A percentile compares a stretch with the other conserved stretches of the same genome.
These are phyloP conservation scores for Hippolais icterina DNA, from an alignment of 2,113 vertebrate species.

Conservation along the genomic window DNA sequence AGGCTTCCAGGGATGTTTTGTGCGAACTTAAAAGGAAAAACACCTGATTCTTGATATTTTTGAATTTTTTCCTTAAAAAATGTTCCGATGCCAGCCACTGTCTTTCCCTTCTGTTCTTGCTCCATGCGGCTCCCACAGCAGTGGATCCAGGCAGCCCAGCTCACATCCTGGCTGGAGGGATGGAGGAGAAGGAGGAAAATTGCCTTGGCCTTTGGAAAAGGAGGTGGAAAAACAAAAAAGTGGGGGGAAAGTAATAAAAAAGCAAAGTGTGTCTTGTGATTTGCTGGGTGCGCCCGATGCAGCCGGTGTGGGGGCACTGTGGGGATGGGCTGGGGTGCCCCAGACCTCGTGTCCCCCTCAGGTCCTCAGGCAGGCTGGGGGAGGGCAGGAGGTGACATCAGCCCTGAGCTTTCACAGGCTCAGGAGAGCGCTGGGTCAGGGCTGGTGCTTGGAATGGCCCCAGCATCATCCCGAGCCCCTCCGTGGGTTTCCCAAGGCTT, in stretches of 20 bases:
- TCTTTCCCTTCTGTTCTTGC: neutral
- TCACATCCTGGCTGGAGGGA: neutral
- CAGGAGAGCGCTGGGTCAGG: neutral
- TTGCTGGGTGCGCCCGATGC: rapidly evolving
- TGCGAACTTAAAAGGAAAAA: neutral
- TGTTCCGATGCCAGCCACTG: neutral
- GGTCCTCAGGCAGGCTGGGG: neutral
- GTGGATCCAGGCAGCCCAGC: neutral
- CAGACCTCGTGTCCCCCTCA: neutral
- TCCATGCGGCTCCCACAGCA: neutral
- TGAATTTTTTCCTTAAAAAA: neutral
- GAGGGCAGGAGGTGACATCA: neutral
- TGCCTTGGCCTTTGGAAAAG: neutral
- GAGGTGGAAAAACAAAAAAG: neutral
- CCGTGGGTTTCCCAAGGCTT: neutral
- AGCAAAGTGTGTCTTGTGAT: neutral
- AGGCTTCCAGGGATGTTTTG: neutral
- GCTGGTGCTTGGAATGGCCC: neutral
- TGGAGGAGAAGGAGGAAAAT: neutral
- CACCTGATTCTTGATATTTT: neutral
- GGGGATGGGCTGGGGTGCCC: neutral
- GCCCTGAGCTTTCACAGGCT: neutral
- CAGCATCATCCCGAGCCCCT: rapidly evolving
- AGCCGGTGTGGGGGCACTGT: rapidly evolving
- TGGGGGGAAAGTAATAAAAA: rapidly evolving